Evolutionary conservation across 1,140 invertebrate genomes (phyloP), one percentile per base, ranked within the genome.

Genomic region (Cyphomyrmex costatus): DNA sequence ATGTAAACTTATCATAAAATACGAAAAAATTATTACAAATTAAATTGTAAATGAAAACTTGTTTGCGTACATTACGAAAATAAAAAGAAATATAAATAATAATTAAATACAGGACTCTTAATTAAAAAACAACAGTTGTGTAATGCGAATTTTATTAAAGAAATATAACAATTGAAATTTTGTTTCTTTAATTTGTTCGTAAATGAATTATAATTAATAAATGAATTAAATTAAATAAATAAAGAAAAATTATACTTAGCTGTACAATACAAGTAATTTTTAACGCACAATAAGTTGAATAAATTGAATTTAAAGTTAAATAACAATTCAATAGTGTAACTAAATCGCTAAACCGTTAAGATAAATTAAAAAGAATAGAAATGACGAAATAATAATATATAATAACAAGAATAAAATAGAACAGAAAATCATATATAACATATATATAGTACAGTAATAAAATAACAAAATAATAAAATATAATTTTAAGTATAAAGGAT

Each of bases 11-110:
- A 49, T 8, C 16, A 19, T 56, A 42, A 19, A 24, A 19, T 1
- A 70, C 24, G 33, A 68, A 71, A 71, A 49, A 19, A 30, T 71
- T 49, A 10, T 71, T 27, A 12, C n/a, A 2, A 46, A n/a, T 36
- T 66, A 42, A 66, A 66, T 42, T 42, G 8, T 14, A 10, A 46
- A 19, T 51, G 5, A 27, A 71, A 71, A 71, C 21, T 24, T 0
- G 7, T 70, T 70, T 1, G 14, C 14, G 7, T 46, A 27, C 24
- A 21, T 66, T 5, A 19, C 3, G 0, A 66, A 24, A 46, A 33
- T 74, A 53, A 14, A 56, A 21, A 56, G 36, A 73, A 56, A 33
- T 33, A n/a, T n/a, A n/a, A n/a, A n/a, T n/a, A n/a, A n/a, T n/a
- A n/a, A n/a, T n/a, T n/a, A n/a, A n/a, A n/a, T n/a, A n/a, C n/a